These are phyloP conservation scores for Percina caprodes DNA, from an alignment of 2,113 vertebrate genomes.

Conservation along the genomic window DNA sequence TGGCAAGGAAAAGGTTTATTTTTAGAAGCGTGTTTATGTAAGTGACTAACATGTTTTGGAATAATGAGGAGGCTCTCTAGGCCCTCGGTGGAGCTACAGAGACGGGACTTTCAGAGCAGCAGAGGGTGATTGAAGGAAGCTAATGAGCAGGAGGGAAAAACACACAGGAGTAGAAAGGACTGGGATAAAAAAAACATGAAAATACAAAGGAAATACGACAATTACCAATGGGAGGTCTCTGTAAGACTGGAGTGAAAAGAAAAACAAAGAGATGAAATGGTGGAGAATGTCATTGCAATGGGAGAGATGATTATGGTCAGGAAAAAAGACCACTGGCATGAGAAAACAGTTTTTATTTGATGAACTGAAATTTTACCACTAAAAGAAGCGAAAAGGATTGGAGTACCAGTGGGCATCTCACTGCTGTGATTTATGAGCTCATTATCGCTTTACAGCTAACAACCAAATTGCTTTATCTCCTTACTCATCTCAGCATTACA, in stretches of 20 bases:
- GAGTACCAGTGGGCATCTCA: slow-evolving; percentile 46
- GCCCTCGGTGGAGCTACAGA: slow-evolving; percentile 73
- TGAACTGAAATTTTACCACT: slow-evolving; percentile 23
- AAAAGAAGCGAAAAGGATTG: slow-evolving; percentile 50
- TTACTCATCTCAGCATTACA: slow-evolving; percentile 37
- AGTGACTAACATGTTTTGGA: slow-evolving; percentile 80
- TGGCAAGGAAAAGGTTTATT: slow-evolving; percentile 76
- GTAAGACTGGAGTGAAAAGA: slow-evolving; percentile 53
- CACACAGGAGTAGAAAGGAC: slow-evolving; percentile 46
- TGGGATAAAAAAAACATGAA: slow-evolving; percentile 64
- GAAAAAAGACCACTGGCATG: slow-evolving; percentile 30
- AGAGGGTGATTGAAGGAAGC: slow-evolving; percentile 78
- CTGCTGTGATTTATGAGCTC: slow-evolving; percentile 77
- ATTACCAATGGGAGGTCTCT: slow-evolving; percentile 63
- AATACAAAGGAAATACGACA: slow-evolving; percentile 70
- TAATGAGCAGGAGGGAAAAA: slow-evolving; percentile 76
- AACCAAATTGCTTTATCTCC: slow-evolving; percentile 62
- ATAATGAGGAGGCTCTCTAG: slow-evolving; percentile 81
- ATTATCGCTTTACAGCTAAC: slow-evolving; percentile 71
- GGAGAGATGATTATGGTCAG: slow-evolving; percentile 53
- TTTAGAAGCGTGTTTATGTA: slow-evolving; percentile 81
- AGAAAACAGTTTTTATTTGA: slow-evolving; percentile 56
- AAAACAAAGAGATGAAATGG: slow-evolving; percentile 57
- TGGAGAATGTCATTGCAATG: slow-evolving; percentile 47
- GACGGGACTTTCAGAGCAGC: slow-evolving; percentile 72